Evolutionary conservation across 1,140 invertebrate species (phyloP).

Genomic region (Drosophila littoralis): DNA sequence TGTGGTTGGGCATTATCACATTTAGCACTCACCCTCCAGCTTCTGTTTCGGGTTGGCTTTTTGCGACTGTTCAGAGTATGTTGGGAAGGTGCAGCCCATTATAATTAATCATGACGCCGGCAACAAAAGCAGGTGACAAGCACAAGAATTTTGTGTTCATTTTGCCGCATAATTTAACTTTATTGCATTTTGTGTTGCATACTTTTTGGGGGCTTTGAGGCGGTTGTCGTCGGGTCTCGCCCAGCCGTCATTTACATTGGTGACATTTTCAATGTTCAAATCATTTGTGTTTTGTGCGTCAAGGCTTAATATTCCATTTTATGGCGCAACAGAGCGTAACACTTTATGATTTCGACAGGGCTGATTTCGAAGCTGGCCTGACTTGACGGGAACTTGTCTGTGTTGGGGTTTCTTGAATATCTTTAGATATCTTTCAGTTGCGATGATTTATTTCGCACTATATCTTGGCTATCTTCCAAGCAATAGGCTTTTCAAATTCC

Average conservation of each 20-base stretch:
- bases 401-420: no score
- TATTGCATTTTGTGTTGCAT: constrained; percentile 65
- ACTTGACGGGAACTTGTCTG: no score
- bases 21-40: constrained; percentile 27
- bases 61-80: background rate
- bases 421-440: no score
- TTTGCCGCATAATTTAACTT: constrained; percentile 75
- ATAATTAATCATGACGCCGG: constrained; percentile 66
- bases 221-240: no score
- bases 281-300: constrained; percentile 27
- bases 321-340: constrained; percentile 21
- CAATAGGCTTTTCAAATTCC: no score
- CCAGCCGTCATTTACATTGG: constrained; percentile 6
- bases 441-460: no score
- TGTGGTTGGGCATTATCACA: constrained; percentile 30
- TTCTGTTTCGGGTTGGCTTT: constrained; percentile 6
- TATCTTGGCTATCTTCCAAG: no score
- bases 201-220: constrained; percentile 32
- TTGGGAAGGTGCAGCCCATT: constrained; percentile 51
- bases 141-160: constrained; percentile 57
- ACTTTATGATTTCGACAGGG: background rate
- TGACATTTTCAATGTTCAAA: constrained; percentile 21
- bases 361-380: background rate
- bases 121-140: constrained; percentile 35
- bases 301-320: constrained; percentile 4